Conservation (phyloP, 2,888 invertebrate species). For the Pollenia griseotomentosa region DNA sequence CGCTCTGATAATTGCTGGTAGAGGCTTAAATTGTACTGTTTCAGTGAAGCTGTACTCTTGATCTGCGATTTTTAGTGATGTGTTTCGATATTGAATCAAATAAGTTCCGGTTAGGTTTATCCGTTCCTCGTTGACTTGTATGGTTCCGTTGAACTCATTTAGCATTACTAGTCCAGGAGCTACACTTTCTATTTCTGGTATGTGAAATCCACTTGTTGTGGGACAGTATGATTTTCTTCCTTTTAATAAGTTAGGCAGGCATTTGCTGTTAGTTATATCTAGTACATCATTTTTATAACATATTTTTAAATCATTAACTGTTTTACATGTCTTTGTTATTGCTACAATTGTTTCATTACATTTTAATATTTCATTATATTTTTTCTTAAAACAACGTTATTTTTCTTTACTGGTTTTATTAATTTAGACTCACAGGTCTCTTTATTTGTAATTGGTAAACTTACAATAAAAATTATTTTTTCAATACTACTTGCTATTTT, state of each 20-base stretch:
- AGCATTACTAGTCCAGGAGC: neutral
- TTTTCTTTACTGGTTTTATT: conserved; percentile 14
- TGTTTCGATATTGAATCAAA: conserved; percentile 4
- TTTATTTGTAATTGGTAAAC: conserved; percentile 22
- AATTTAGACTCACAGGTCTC: conserved; percentile 19
- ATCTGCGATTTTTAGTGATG: conserved; percentile 6
- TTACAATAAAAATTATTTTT: neutral
- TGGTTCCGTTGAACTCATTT: neutral
- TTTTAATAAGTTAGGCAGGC: conserved; percentile 10
- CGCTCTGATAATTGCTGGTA: neutral
- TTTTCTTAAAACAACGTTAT: neutral
- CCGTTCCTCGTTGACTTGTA: neutral
- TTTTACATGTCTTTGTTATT: neutral
- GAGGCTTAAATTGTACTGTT: neutral
- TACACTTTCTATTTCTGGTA: neutral
- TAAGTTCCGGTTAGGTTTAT: neutral
- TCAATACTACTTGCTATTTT: conserved; percentile 6
- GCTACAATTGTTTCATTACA: neutral
- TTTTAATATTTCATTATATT: conserved; percentile 20
- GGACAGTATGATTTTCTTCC: conserved; percentile 27
- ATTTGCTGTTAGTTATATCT: conserved; percentile 13
- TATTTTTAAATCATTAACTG: neutral
- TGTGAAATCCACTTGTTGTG: conserved; percentile 8
- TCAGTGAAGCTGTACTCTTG: conserved; percentile 8
- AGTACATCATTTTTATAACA: conserved; percentile 1